Conservation (phyloP, 2,888 invertebrate species). For the Drosophila bunnanda region DNA sequence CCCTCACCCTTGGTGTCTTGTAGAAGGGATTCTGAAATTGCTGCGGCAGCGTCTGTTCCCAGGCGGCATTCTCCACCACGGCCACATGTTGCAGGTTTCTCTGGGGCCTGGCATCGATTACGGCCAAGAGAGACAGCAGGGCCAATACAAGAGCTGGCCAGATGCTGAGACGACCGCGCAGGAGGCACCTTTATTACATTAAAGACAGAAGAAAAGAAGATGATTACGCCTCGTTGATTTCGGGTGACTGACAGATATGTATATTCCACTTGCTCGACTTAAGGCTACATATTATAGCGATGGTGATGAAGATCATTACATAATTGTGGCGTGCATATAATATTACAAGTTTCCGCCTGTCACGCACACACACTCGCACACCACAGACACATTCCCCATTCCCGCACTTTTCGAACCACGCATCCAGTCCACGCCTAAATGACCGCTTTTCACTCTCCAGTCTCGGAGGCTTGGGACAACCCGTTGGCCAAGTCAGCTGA, state of each 20-base stretch:
- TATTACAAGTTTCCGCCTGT: conserved; percentile 79
- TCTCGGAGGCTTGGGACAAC: conserved; percentile 56
- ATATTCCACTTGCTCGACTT: conserved; percentile 41
- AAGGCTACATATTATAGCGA: conserved; percentile 38
- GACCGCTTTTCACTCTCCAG: conserved; percentile 70
- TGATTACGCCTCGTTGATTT: conserved; percentile 39
- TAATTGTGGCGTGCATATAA: conserved; percentile 78
- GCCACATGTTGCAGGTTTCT: conserved; percentile 86
- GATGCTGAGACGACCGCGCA: conserved; percentile 31
- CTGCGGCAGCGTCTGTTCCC: conserved; percentile 87
- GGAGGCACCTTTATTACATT: conserved; percentile 57
- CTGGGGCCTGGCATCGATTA: conserved; percentile 48
- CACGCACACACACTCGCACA: conserved; percentile 66
- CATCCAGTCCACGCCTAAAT: conserved; percentile 68
- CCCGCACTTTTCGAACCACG: conserved; percentile 10
- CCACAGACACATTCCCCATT: conserved; percentile 26
- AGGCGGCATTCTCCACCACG: conserved; percentile 86
- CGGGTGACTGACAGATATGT: conserved; percentile 22
- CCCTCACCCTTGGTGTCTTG: conserved; percentile 86
- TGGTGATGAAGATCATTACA: conserved; percentile 61
- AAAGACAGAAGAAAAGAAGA: conserved; percentile 10
- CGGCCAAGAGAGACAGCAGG: conserved; percentile 17
- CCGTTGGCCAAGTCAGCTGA: conserved; percentile 71
- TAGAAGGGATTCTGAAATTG: conserved; percentile 87
- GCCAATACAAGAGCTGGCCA: conserved; percentile 29